These are phyloP conservation scores for Drosophila orena DNA, from an alignment of 1,140 invertebrate genomes.

Conservation along the genomic window DNA sequence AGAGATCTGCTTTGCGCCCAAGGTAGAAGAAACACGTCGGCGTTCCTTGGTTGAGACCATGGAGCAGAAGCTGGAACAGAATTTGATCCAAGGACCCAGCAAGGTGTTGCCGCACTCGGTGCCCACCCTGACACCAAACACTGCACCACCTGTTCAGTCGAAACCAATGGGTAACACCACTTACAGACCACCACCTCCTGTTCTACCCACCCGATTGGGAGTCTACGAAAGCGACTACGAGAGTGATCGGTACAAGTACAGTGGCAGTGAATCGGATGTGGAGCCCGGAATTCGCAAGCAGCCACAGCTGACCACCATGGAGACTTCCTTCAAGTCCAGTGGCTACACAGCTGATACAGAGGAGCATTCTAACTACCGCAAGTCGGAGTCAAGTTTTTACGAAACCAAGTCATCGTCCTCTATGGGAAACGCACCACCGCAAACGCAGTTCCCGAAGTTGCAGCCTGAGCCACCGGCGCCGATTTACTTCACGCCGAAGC, in stretches of 20 bases:
- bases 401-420: constrained; percentile 61
- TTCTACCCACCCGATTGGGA: constrained; percentile 88
- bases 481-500: constrained; percentile 52
- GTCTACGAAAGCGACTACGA: constrained; percentile 90
- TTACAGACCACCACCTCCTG: constrained; percentile 85
- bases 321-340: constrained; percentile 85
- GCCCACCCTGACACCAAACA: constrained; percentile 66
- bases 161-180: constrained; percentile 10
- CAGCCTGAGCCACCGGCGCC: constrained; percentile 59
- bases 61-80: constrained; percentile 87
- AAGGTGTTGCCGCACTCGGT: constrained; percentile 86
- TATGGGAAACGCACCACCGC: constrained; percentile 3
- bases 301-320: constrained; percentile 69
- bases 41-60: constrained; percentile 87
- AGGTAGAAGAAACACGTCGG: constrained; percentile 79
- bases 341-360: constrained; percentile 91
- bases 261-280: constrained; percentile 88
- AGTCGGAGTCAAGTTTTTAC: constrained; percentile 72
- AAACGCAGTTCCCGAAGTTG: constrained; percentile 24
- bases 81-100: constrained; percentile 86
- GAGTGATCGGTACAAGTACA: constrained; percentile 90
- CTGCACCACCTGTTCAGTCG: constrained; percentile 12
- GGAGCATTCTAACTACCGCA: constrained; percentile 85
- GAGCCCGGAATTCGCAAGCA: constrained; percentile 87
- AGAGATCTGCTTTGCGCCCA: constrained; percentile 88